Percentiles rank a stretch among this genome's conserved stretches.
Evolutionary conservation across 2,797 vertebrate species (phyloP).

Genomic region (Sparidentex hasta): DNA sequence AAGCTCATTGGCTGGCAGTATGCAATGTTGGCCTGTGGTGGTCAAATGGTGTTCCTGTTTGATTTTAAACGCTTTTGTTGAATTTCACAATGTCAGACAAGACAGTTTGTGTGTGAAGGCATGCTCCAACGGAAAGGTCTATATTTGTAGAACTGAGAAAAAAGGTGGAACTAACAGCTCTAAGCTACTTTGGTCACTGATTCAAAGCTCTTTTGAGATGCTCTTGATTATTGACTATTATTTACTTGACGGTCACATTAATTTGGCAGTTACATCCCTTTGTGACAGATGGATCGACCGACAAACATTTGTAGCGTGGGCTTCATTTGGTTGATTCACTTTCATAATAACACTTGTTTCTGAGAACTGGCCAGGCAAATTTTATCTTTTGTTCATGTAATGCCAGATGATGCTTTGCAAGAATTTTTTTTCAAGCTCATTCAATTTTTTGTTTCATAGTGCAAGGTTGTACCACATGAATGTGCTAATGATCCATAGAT

Average conservation of each 20-base stretch:
- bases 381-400: conserved; percentile 15
- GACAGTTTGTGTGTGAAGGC: not conserved
- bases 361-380: conserved; percentile 27
- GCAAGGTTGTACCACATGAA: conserved; percentile 7
- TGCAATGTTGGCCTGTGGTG: conserved; percentile 7
- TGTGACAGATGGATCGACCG: conserved; percentile 34
- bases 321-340: conserved; percentile 29
- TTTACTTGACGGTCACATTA: conserved; percentile 24
- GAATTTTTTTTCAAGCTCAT: conserved; percentile 21
- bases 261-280: conserved; percentile 18
- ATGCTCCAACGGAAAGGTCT: not conserved
- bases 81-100: not conserved
- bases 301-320: conserved; percentile 40
- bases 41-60: conserved; percentile 13
- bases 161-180: conserved; percentile 2
- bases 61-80: conserved; percentile 8
- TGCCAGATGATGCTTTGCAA: conserved; percentile 15
- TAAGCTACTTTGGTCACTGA: conserved; percentile 15
- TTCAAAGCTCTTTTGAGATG: conserved; percentile 19
- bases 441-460: conserved; percentile 14
- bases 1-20: not conserved
- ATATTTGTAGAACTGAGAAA: conserved; percentile 13
- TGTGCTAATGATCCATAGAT: conserved; percentile 1
- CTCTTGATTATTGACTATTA: conserved; percentile 3
- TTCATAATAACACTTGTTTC: conserved; percentile 33